Evolutionary conservation across 2,888 invertebrate species (phyloP), one percentile per base, ranked within the genome.

Genomic region (Pterostichus niger): DNA sequence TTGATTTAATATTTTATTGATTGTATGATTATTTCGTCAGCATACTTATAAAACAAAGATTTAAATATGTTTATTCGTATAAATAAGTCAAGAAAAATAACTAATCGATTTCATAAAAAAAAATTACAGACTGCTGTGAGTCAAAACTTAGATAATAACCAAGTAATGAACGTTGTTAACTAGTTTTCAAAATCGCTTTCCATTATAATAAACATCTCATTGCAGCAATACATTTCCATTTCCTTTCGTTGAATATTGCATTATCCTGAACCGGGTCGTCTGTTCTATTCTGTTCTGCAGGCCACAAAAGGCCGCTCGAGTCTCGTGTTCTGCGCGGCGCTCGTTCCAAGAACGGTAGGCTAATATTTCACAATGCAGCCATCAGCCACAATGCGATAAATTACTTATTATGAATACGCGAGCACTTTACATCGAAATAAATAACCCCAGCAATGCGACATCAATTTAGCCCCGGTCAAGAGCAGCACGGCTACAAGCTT

Each of bases 351-450:
- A 78, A 78, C 78, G 78, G 78, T 78, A 78, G 78, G 59, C 78
- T 78, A 78, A 78, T 78, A 78, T 78, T 40, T 78, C 61, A 78
- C 78, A 78, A 78, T 59, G 78, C 78, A 59, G 24, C 68, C 76
- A 76, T 76, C 76, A 76, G 54, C 56, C 56, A 76, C 56, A 35
- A 54, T 77, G 59, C 78, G 78, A 78, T 78, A 78, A 78, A 78
- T 78, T 54, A 78, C 78, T 78, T 78, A 78, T 78, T 78, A 78
- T 78, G 78, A 78, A 78, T 78, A 78, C 78, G 59, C 56, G 78
- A 78, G 59, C 78, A 78, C 59, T 78, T 78, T 78, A 78, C 78
- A 59, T 35, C 59, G 59, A 59, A 59, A 78, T 78, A 78, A 78
- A 78, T 78, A 35, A 78, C 44, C 35, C 24, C 10, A 10, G 49